Base-by-base conservation (phyloP, 2,888 invertebrate species). In the Seladonia tumulorum region DNA sequence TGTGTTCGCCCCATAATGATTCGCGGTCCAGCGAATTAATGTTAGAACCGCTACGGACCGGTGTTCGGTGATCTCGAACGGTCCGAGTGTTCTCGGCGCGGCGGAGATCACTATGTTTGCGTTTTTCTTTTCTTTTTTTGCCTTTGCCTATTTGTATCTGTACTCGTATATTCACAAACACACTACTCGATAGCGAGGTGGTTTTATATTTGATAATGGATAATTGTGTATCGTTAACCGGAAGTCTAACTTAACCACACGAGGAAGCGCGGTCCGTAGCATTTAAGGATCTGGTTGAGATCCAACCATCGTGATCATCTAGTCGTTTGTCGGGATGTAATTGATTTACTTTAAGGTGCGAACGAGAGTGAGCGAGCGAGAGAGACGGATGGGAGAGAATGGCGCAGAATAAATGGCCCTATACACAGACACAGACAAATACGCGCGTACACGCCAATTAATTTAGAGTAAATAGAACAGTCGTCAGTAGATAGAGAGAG, bases 241-340 rank as follows among this genome's bases (percentile, higher is more conserved):
- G 85, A 80, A 86, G 35, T 82, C 76, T 85, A 90, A 87, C 81
- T 88, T 87, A 92, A 90, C 81, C 82, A 85, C 82, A 85, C 89
- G 91, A 63, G 92, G 92, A n/a, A 53, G 53, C 93, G 92, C 71
- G 91, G 90, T 89, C 89, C 90, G 90, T 93, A 93, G 93, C 92
- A 93, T 92, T 92, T 94, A 93, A 93, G 92, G 92, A 92, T 93
- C 92, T 93, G 93, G 91, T 93, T 91, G 92, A 90, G 89, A 89
- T 90, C 92, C 93, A 93, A 93, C 92, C 93, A 93, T 93, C 93
- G 93, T 94, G 92, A 94, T 94, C 94, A 94, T 94, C 94, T 94
- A 94, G 94, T 94, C 94, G 93, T 93, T 92, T 93, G 90, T 93
- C 93, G 93, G 93, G 90, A 93, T 94, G 89, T 92, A 87, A 86